Conservation (phyloP, 2,797 vertebrate genomes). For the Galagoides demidoff region DNA sequence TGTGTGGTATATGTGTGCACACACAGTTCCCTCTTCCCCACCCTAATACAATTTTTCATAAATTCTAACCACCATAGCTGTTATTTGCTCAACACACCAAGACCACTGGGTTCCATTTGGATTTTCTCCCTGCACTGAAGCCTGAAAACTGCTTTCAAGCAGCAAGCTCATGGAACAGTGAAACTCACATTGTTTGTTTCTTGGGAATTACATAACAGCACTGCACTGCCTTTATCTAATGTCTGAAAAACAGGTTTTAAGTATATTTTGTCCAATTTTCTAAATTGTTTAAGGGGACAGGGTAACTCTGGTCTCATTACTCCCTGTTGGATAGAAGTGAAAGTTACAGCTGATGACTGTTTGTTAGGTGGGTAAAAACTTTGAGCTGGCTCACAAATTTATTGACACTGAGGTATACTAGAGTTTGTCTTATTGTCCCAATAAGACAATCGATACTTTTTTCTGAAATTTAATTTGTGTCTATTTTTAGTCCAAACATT, state of each 20-base stretch:
- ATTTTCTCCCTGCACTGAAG: background rate
- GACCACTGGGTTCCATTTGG: background rate
- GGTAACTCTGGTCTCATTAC: background rate
- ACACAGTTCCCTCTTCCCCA: background rate
- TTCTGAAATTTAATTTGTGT: background rate
- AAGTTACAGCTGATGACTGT: background rate
- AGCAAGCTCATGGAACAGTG: background rate
- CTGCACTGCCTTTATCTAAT: background rate
- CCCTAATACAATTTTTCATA: background rate
- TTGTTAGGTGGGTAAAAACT: background rate
- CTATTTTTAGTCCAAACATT: background rate
- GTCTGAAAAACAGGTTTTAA: background rate
- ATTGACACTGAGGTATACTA: background rate
- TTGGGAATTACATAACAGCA: background rate
- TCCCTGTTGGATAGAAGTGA: background rate
- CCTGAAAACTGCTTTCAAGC: background rate
- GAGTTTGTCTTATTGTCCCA: background rate
- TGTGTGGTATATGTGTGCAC: background rate
- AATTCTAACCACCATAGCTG: background rate
- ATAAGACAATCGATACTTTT: background rate
- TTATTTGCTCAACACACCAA: background rate
- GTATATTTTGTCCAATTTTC: background rate
- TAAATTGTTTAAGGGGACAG: background rate
- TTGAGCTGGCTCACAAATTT: background rate
- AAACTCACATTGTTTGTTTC: background rate